Base-by-base conservation (phyloP, 2,888 invertebrate species). In the Tetropium fuscum region DNA sequence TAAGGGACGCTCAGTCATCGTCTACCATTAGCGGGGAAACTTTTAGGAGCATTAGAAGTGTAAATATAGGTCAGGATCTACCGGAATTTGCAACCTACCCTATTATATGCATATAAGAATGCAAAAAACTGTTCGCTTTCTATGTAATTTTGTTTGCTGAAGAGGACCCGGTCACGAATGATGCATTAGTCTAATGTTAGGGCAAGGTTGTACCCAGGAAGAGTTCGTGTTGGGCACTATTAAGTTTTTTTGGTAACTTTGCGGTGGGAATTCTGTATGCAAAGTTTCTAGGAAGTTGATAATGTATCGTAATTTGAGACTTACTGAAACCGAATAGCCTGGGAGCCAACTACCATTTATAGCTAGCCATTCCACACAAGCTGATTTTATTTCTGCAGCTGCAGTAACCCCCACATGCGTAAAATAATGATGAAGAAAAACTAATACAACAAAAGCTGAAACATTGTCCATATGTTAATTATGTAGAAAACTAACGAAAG, bases 261-360 rank as follows among this genome's bases (percentile, higher is more conserved):
- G 44, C 45, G 62, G 60, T 63, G 60, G 63, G 61, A 67, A 67
- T 49, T 36, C 47, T 44, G 57, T 58, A 67, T 67, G 62, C 45
- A 51, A 61, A 53, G 41, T 49, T 66, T 67, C 67, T 60, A 60
- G 67, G 64, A 67, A 67, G 64, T 67, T 36, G 16, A n/a, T 44
- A n/a, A n/a, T n/a, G n/a, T n/a, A n/a, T n/a, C n/a, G n/a, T n/a
- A n/a, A n/a, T n/a, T n/a, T n/a, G n/a, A n/a, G n/a, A n/a, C n/a
- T n/a, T n/a, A n/a, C n/a, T n/a, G n/a, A n/a, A n/a, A n/a, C n/a
- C n/a, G n/a, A n/a, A n/a, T n/a, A n/a, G n/a, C n/a, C n/a, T n/a
- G n/a, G n/a, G n/a, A n/a, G n/a, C n/a, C n/a, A n/a, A n/a, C n/a
- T n/a, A n/a, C n/a, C n/a, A n/a, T n/a, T n/a, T n/a, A n/a, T n/a